Base-by-base conservation (phyloP, 2,113 vertebrate species). In the Halichoeres trimaculatus region DNA sequence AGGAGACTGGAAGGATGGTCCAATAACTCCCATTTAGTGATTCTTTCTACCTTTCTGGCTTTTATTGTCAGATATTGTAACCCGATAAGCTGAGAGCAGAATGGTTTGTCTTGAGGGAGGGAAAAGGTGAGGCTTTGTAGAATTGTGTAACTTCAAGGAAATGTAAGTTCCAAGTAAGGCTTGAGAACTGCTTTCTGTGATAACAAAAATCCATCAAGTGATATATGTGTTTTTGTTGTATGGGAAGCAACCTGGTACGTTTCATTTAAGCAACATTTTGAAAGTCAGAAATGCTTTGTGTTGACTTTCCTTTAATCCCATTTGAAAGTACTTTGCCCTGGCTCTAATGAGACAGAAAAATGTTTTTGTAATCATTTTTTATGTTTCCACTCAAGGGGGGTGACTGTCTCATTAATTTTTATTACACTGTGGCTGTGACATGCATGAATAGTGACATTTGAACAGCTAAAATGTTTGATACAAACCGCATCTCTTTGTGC, bases 1-100 rank as follows among this genome's bases (percentile, higher is more conserved):
- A 47, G 60, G 63, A 86, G 54, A 53, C 65, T 8, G 51, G 43
- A 70, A 53, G 61, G 30, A 87, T 68, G 36, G 41, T 56, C 55
- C 77, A 80, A 69, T 85, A 73, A 79, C 60, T 78, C 74, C 70
- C 20, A 64, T 78, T 80, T 74, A 70, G 30, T 55, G 56, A 59
- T 75, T 43, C 73, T 74, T 69, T 77, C 50, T 70, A n/a, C 41
- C 80, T 71, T 53, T 65, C 51, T 64, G 74, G 72, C 26, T 80
- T 80, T 70, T 58, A 70, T 73, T 66, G 43, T 71, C 72, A 64
- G 68, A 80, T 66, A 70, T 40, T 62, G 14, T 70, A 75, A 79
- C 53, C 55, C 56, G 22, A 90, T 85, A 59, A 74, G 24, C 43
- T 47, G 54, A 59, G 40, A 38, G 59, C 30, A 17, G 16, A 63